Percentiles rank a stretch among this genome's conserved stretches.
These are phyloP conservation scores for Drosophila setifemur DNA, from an alignment of 1,140 invertebrate genomes.

Conservation along the genomic window DNA sequence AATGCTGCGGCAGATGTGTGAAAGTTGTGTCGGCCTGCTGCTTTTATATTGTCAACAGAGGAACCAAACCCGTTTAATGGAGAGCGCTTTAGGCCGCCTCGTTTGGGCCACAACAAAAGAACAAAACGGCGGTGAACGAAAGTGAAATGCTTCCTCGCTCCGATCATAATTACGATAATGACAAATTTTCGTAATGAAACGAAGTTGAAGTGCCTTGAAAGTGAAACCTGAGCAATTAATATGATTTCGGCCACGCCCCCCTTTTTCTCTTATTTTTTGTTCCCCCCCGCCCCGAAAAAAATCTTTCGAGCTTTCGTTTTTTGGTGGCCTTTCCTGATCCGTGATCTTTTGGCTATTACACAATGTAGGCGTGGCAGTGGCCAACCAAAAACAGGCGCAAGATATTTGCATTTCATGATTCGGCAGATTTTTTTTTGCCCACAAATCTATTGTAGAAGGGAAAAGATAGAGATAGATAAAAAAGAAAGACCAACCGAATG, in stretches of 20 bases:
- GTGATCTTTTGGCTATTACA: conserved; percentile 50
- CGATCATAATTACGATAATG: conserved; percentile 70
- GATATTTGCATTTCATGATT: conserved; percentile 57
- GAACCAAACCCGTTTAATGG: conserved; percentile 49
- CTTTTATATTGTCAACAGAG: conserved; percentile 73
- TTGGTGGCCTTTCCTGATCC: conserved; percentile 1
- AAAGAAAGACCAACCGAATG: conserved; percentile 49
- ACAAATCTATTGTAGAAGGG: conserved; percentile 11
- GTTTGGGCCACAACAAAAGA: conserved; percentile 72
- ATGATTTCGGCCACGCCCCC: conserved; percentile 32
- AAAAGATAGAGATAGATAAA: conserved; percentile 11
- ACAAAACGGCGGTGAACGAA: conserved; percentile 64
- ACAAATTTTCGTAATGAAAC: conserved; percentile 69
- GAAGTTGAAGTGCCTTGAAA: conserved; percentile 73
- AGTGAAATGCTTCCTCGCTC: conserved; percentile 66
- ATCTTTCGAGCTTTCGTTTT: conserved; percentile 39
- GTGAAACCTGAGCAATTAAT: conserved; percentile 77
- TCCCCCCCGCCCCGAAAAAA: not conserved
- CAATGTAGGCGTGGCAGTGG: conserved; percentile 50
- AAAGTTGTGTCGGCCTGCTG: conserved; percentile 75
- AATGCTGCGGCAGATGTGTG: conserved; percentile 59
- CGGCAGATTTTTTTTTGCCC: not conserved
- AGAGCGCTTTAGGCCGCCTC: conserved; percentile 39
- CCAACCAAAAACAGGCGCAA: conserved; percentile 45
- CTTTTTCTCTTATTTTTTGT: not conserved